These are phyloP conservation scores for Calosoma granatense DNA, from an alignment of 1,140 invertebrate species.

Conservation along the genomic window DNA sequence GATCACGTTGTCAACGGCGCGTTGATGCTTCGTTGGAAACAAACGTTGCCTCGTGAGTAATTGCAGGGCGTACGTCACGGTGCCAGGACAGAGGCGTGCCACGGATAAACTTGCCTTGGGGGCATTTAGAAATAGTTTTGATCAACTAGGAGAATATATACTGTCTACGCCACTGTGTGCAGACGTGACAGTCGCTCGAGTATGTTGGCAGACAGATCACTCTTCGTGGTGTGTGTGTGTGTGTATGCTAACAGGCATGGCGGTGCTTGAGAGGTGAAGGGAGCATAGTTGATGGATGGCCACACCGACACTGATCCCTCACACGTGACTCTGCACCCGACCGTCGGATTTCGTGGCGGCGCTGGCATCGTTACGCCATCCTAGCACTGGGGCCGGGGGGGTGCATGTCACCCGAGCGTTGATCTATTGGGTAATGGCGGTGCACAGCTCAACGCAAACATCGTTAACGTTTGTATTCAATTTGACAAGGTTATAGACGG, in stretches of 20 bases:
- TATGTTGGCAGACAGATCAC: background rate
- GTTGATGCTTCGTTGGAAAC: background rate
- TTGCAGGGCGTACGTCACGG: background rate
- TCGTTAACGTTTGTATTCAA: constrained; percentile 7
- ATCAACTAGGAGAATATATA: background rate
- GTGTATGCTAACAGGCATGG: too few relatives aligned
- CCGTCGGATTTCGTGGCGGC: constrained; percentile 15
- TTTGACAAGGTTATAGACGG: background rate
- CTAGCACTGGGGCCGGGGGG: background rate
- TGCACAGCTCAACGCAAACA: background rate
- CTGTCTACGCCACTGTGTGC: background rate
- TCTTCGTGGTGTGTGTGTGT: too few relatives aligned
- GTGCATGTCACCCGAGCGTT: background rate
- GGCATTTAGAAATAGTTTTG: background rate
- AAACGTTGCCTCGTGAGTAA: background rate
- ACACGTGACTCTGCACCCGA: constrained; percentile 25
- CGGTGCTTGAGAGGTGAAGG: background rate
- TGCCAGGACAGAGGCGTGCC: background rate
- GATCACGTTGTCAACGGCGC: constrained; percentile 6
- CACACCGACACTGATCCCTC: constrained; percentile 25
- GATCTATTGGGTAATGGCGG: background rate
- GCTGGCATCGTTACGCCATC: background rate
- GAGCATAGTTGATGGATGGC: constrained; percentile 23
- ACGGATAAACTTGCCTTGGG: background rate
- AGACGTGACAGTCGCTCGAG: background rate